Base-by-base conservation (phyloP, 2,113 vertebrate species). In the Chaenogobius annularis region DNA sequence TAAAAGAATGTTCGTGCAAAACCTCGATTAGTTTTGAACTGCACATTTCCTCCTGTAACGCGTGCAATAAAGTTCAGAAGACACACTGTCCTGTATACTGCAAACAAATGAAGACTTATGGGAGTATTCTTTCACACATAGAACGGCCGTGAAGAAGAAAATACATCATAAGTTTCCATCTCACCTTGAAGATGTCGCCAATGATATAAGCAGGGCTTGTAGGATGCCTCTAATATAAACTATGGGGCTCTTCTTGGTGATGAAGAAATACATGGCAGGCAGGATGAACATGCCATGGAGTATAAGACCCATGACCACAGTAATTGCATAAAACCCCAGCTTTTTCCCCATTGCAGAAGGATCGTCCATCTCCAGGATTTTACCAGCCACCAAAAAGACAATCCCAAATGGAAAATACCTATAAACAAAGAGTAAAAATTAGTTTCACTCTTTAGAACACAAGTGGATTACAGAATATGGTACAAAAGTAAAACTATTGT, bases 361-460 rank as follows among this genome's bases (percentile, higher is more conserved):
- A 84, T 98, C 96, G 1, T 98, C 96, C 97, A 99, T 99, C 91
- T 99, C 97, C 70, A 99, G 81, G 90, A 99, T 98, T 89, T 99
- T 99, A n/a, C 97, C 97, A 0, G 97, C 97, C 14, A 99, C 97
- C 87, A 99, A 93, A 86, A 99, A 99, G 58, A 99, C 97, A 17
- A 99, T 99, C 47, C 97, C 97, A 3, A 99, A 97, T 11, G 97
- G 97, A 75, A 99, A 99, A 85, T 99, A 99, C 96, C 97, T 98
- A 31, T 31, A 78, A 37, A 55, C 31, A 37, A 40, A 40, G 0
- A 71, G 23, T 22, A n/a, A 66, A 40, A 13, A 19, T 9, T 9
- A 17, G 19, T 19, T 64, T 19, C 26, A 31, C 26, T n/a, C n/a
- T n/a, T n/a, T n/a, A n/a, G n/a, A n/a, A n/a, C n/a, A n/a, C n/a